A percentile compares a stretch with the other conserved stretches of the same genome.
Conservation (phyloP, 2,797 vertebrate genomes). For the Hippocampus kuda region DNA sequence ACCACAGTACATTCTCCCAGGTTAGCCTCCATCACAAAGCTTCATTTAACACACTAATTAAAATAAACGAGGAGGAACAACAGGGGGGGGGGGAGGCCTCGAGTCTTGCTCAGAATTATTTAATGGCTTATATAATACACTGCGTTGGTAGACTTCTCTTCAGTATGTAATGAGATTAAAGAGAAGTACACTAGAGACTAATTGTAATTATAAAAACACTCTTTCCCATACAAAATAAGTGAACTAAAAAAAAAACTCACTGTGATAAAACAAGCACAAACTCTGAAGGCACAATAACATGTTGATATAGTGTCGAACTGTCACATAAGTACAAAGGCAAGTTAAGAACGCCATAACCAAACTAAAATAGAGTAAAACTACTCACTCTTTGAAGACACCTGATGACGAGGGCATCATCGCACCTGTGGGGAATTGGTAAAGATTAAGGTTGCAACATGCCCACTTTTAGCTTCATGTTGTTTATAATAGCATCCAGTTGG, state of each 20-base stretch:
- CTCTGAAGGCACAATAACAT: background rate
- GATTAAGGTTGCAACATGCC: too few species aligned
- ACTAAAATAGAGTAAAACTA: background rate
- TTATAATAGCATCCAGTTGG: too few species aligned
- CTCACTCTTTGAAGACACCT: background rate
- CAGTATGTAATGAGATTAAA: too few species aligned
- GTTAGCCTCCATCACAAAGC: conserved; percentile 23
- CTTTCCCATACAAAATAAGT: too few species aligned
- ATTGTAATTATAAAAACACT: too few species aligned
- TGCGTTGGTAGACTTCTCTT: background rate
- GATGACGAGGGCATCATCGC: background rate
- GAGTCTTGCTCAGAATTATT: background rate
- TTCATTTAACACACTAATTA: conserved; percentile 55
- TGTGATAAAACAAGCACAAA: background rate
- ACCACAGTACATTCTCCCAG: conserved; percentile 31
- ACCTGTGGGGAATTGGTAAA: background rate
- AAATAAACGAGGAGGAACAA: conserved; percentile 25
- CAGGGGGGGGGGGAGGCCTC: background rate
- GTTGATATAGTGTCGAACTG: background rate
- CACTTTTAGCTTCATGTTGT: too few species aligned
- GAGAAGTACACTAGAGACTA: too few species aligned
- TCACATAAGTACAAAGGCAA: background rate
- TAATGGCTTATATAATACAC: conserved; percentile 25
- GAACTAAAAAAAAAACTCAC: too few species aligned
- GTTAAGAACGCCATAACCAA: background rate